Evolutionary conservation across 2,888 invertebrate genomes (phyloP).

Genomic region (Theretra japonica): DNA sequence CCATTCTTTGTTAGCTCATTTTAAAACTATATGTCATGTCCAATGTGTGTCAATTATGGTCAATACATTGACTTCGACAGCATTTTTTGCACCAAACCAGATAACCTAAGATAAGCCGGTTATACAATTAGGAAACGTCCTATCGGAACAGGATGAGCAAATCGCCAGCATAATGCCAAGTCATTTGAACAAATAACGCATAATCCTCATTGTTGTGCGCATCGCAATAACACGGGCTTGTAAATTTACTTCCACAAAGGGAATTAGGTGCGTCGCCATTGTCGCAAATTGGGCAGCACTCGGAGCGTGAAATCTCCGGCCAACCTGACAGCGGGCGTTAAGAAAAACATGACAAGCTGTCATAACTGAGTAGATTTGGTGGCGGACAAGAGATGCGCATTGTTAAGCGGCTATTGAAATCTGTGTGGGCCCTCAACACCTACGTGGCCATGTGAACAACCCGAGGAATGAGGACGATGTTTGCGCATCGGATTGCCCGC

Average conservation of each 20-base stretch:
- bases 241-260: slow-evolving; percentile 72
- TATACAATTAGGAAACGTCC: slow-evolving; percentile 49
- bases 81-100: slow-evolving; percentile 9
- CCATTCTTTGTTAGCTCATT: too few relatives aligned
- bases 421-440: slow-evolving; percentile 77
- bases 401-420: slow-evolving; percentile 75
- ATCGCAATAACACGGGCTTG: slow-evolving; percentile 76
- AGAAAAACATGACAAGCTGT: slow-evolving; percentile 84
- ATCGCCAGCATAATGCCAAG: slow-evolving; percentile 61
- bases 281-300: slow-evolving; percentile 79
- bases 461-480: slow-evolving; percentile 64
- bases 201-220: slow-evolving; percentile 73
- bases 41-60: too few relatives aligned
- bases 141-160: slow-evolving; percentile 59
- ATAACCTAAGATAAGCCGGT: slow-evolving; percentile 40
- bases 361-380: slow-evolving; percentile 82
- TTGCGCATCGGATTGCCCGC: slow-evolving; percentile 74
- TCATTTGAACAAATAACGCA: slow-evolving; percentile 79
- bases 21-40: too few relatives aligned
- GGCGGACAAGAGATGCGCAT: slow-evolving; percentile 78
- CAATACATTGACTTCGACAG: too few relatives aligned
- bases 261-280: slow-evolving; percentile 80
- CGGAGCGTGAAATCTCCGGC: slow-evolving; percentile 71
- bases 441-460: slow-evolving; percentile 62
- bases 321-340: slow-evolving; percentile 75